Percentiles rank a stretch among this genome's conserved stretches.
These are phyloP conservation scores for Eupeodes latifasciatus DNA, from an alignment of 2,888 invertebrate genomes.

Conservation along the genomic window DNA sequence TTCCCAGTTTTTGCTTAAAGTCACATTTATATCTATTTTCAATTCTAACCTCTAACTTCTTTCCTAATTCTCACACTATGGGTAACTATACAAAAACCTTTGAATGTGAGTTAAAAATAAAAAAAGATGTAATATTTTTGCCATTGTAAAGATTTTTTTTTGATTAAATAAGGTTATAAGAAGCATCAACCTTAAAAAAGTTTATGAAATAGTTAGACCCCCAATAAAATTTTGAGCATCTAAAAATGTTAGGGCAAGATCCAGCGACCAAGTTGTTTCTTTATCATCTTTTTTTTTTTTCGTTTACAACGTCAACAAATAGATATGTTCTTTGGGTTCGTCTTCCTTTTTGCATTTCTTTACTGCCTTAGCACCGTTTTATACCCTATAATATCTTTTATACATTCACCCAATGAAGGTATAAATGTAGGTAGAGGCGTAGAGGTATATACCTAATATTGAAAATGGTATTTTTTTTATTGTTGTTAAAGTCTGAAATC, in stretches of 20 bases:
- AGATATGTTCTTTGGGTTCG: constrained; percentile 14
- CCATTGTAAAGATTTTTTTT: no score
- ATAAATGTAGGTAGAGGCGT: background rate
- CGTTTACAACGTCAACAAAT: background rate
- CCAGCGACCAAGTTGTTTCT: background rate
- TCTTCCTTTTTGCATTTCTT: constrained; percentile 40
- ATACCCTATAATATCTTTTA: constrained; percentile 8
- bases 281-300: background rate
- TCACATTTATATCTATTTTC: no score
- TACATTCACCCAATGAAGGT: background rate
- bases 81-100: no score
- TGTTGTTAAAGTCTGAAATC: background rate
- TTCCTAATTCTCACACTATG: no score
- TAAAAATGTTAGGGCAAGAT: background rate
- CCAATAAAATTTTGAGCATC: no score
- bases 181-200: no score
- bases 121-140: no score
- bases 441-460: background rate
- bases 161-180: no score
- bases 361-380: constrained; percentile 2
- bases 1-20: no score
- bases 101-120: no score
- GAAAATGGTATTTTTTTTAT: background rate
- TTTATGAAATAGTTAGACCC: no score
- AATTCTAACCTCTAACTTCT: no score